A percentile compares a stretch with the other conserved stretches of the same genome.
Conservation (phyloP, 2,113 vertebrate genomes). For the Pogonocichla stellata region DNA sequence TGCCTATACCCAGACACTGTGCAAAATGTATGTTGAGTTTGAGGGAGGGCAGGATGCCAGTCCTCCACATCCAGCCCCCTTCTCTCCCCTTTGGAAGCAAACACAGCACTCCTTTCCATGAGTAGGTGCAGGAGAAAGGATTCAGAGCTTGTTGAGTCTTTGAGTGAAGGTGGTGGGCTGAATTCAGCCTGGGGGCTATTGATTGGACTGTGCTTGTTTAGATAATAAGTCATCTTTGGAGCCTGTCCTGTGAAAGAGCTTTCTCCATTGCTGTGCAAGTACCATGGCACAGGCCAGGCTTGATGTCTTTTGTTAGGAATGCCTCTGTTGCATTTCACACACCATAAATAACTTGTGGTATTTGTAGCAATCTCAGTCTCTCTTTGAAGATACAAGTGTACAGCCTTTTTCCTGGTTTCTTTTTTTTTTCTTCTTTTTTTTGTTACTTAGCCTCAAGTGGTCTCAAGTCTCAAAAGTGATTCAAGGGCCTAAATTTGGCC, state of each 20-base stretch:
- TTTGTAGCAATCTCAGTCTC: neutral
- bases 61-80: neutral
- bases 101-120: neutral
- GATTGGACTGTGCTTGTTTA: neutral
- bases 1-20: neutral
- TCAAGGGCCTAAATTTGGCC: neutral
- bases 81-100: neutral
- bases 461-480: neutral
- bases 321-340: neutral
- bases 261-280: neutral
- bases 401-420: neutral
- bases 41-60: neutral
- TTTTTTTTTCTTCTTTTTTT: neutral
- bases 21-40: neutral
- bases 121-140: neutral
- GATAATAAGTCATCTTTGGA: neutral
- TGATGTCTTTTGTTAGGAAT: neutral
- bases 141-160: neutral
- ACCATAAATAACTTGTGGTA: neutral
- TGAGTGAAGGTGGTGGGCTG: neutral
- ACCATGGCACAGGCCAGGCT: neutral
- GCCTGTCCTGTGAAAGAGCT: rapidly evolving
- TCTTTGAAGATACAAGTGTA: neutral
- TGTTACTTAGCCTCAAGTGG: neutral
- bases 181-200: neutral